phyloP scores from a whole-genome alignment of 1,140 invertebrate species.

The Tyrophagus putrescentiae region DNA sequence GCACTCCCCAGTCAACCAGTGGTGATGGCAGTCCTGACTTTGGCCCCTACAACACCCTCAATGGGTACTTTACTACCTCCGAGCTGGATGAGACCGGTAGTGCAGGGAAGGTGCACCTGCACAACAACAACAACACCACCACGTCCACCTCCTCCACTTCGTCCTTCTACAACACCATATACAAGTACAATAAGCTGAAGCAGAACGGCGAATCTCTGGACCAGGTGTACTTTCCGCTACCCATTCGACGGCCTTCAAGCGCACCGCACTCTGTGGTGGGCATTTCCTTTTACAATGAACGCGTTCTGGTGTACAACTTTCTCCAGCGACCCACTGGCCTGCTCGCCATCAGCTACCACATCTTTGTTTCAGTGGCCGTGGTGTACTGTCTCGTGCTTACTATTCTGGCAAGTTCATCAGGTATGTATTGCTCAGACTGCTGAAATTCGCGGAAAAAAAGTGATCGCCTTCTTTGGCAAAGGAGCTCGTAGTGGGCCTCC shows the following conservation, averaged over 20 bases:
- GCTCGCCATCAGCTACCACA: slow-evolving; percentile 7
- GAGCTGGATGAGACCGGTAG: neutral
- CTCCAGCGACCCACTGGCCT: slow-evolving; percentile 11
- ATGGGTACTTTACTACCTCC: neutral
- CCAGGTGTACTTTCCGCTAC: slow-evolving; percentile 1
- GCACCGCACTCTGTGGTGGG: slow-evolving; percentile 3
- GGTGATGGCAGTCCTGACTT: neutral
- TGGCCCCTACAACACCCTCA: neutral
- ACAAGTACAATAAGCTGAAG: slow-evolving; percentile 9
- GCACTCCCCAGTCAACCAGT: neutral
- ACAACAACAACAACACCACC: slow-evolving; percentile 2
- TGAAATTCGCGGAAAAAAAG: too few relatives aligned
- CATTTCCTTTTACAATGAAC: slow-evolving; percentile 15
- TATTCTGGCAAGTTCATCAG: slow-evolving; percentile 64
- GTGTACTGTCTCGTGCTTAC: slow-evolving; percentile 65
- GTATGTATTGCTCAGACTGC: too few relatives aligned
- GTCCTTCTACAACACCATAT: slow-evolving; percentile 13
- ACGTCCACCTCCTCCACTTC: slow-evolving; percentile 1
- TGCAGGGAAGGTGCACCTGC: neutral
- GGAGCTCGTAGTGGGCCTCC: too few relatives aligned
- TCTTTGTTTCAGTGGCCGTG: slow-evolving; percentile 39
- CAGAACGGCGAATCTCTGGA: slow-evolving; percentile 1
- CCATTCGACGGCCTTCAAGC: neutral
- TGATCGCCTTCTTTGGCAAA: too few relatives aligned
- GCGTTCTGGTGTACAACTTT: slow-evolving; percentile 15